These are phyloP conservation scores for Blennius ocellaris DNA, from an alignment of 2,113 vertebrate species.

Conservation along the genomic window DNA sequence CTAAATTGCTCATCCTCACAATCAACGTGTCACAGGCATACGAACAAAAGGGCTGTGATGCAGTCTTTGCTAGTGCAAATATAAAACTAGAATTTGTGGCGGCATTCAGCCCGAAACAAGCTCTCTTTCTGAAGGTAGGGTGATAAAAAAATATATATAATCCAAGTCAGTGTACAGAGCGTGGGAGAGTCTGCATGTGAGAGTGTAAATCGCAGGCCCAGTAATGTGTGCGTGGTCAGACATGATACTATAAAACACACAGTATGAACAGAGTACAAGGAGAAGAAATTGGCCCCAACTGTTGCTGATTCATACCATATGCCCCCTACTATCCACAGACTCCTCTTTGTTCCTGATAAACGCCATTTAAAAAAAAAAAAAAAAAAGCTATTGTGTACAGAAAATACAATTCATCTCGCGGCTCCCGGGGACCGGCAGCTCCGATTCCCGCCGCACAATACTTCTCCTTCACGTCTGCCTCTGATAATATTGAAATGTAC, in stretches of 20 bases:
- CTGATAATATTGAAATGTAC: constrained; percentile 56
- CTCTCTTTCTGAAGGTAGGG: no score
- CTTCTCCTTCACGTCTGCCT: constrained; percentile 39
- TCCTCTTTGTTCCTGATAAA: constrained; percentile 56
- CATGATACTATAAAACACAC: constrained; percentile 40
- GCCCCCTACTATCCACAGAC: constrained; percentile 50
- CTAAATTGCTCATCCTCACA: no score
- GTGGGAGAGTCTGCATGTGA: neutral
- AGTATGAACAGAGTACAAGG: constrained; percentile 28
- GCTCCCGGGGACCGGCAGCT: constrained; percentile 43
- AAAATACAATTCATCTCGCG: constrained; percentile 40
- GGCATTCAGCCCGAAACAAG: no score
- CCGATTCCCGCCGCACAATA: constrained; percentile 41
- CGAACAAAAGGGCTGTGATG: no score
- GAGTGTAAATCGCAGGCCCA: neutral
- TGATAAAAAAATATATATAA: neutral
- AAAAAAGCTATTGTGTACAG: constrained; percentile 59
- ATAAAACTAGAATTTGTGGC: no score
- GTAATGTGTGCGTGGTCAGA: constrained; percentile 10
- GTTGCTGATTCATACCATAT: constrained; percentile 64
- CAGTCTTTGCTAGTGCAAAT: no score
- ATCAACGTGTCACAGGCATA: no score
- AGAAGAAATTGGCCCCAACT: constrained; percentile 35
- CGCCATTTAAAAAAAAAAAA: no score
- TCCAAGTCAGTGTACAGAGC: neutral